These are phyloP conservation scores for Synanthedon tipuliformis DNA, from an alignment of 2,888 invertebrate genomes.

Conservation along the genomic window DNA sequence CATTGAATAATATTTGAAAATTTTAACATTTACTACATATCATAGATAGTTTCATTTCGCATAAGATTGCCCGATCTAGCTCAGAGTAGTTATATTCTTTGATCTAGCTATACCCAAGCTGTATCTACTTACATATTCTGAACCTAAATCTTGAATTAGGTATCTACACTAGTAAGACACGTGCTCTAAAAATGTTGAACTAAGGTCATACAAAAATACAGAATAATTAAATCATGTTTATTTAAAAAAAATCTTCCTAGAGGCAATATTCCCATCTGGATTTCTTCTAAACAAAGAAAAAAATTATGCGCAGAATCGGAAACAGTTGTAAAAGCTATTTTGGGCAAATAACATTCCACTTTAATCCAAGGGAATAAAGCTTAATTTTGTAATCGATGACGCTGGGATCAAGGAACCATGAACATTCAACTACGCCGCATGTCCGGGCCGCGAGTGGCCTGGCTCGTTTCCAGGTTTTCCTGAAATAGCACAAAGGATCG, in stretches of 20 bases:
- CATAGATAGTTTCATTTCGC: too few relatives aligned
- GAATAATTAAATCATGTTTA: neutral
- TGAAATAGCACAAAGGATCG: constrained; percentile 70
- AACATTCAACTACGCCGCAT: constrained; percentile 45
- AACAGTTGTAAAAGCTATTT: neutral
- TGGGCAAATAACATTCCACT: neutral
- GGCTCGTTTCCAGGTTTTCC: constrained; percentile 57
- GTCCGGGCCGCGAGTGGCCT: constrained; percentile 31
- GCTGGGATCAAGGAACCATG: constrained; percentile 42
- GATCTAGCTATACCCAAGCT: too few relatives aligned
- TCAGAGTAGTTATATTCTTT: too few relatives aligned
- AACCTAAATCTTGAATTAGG: too few relatives aligned
- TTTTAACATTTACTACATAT: too few relatives aligned
- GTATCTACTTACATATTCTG: too few relatives aligned
- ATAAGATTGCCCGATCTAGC: too few relatives aligned
- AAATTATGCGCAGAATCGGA: constrained; percentile 10
- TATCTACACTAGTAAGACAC: neutral
- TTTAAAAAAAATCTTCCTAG: neutral
- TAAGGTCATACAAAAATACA: neutral
- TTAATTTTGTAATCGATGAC: constrained; percentile 16
- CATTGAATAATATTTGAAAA: too few relatives aligned
- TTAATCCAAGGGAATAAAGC: constrained; percentile 8
- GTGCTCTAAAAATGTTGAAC: constrained; percentile 4
- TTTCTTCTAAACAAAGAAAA: constrained; percentile 37
- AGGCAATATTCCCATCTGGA: constrained; percentile 20